Percentiles rank a stretch among this genome's conserved stretches.
These are phyloP conservation scores for Drosophila truncata DNA, from an alignment of 1,140 invertebrate genomes.

Conservation along the genomic window DNA sequence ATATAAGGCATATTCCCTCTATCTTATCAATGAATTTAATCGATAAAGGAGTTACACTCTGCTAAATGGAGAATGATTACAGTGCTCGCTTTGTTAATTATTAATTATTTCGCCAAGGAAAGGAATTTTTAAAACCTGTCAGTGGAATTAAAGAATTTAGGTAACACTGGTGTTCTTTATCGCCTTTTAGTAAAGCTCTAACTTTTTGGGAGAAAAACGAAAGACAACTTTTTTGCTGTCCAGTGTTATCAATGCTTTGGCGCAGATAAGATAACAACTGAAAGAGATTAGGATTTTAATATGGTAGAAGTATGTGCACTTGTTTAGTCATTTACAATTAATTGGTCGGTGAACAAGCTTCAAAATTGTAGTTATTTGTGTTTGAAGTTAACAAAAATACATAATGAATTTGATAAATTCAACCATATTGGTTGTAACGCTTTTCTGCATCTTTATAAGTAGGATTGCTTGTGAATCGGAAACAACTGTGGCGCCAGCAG, in stretches of 20 bases:
- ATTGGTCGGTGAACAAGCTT: slow-evolving; percentile 32
- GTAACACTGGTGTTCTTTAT: no score
- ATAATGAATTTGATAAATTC: slow-evolving; percentile 6
- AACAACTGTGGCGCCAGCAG: not conserved
- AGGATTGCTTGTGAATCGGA: not conserved
- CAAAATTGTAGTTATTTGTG: not conserved
- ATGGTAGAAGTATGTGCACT: slow-evolving; percentile 7
- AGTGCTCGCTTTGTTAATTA: not conserved
- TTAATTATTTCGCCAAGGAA: not conserved
- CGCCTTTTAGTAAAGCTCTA: not conserved
- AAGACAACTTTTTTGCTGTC: slow-evolving; percentile 6
- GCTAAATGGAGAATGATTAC: not conserved
- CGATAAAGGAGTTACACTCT: slow-evolving; percentile 18
- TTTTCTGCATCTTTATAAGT: slow-evolving; percentile 4
- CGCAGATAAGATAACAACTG: slow-evolving; percentile 35
- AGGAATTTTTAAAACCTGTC: not conserved
- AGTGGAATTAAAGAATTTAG: not conserved
- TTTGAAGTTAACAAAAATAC: not conserved
- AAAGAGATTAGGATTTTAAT: slow-evolving; percentile 34
- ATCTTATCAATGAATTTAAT: slow-evolving; percentile 33
- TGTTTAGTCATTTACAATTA: slow-evolving; percentile 40
- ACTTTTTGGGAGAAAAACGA: not conserved
- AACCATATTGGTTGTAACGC: slow-evolving; percentile 4
- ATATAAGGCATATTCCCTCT: not conserved
- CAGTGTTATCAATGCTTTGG: slow-evolving; percentile 18